Conservation (phyloP, 2,888 invertebrate species). For the Apodemia duryi region DNA sequence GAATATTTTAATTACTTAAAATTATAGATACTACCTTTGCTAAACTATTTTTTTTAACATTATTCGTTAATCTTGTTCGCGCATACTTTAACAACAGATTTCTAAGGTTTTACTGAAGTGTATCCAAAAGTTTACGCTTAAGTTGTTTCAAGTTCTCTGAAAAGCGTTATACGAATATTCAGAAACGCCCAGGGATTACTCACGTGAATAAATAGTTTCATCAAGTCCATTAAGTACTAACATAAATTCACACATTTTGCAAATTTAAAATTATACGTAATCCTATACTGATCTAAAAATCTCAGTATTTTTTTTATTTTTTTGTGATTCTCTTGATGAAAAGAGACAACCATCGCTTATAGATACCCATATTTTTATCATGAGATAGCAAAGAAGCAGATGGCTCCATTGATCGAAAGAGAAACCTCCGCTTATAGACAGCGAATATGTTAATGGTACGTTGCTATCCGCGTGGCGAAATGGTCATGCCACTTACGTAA, state of each 20-base stretch:
- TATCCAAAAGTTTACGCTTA: constrained; percentile 41
- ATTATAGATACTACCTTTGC: neutral
- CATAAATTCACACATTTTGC: constrained; percentile 24
- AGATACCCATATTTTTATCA: no score
- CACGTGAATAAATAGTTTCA: constrained; percentile 50
- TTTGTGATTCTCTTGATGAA: no score
- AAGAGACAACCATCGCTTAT: no score
- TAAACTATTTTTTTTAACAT: neutral
- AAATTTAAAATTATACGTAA: neutral
- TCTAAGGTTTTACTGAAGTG: constrained; percentile 9
- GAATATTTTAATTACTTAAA: no score
- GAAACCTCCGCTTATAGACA: no score
- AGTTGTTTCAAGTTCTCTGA: constrained; percentile 47
- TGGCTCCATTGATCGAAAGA: no score
- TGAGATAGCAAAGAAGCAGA: no score
- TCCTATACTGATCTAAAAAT: no score
- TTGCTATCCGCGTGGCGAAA: no score
- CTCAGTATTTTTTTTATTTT: no score
- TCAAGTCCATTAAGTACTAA: constrained; percentile 47
- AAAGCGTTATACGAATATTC: constrained; percentile 60
- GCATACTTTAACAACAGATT: neutral
- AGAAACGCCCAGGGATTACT: constrained; percentile 52
- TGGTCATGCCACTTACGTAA: no score
- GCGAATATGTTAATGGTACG: no score
- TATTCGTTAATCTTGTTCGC: neutral